Base-by-base conservation (phyloP, 2,888 invertebrate genomes). In the Drosophila acutilabella region DNA sequence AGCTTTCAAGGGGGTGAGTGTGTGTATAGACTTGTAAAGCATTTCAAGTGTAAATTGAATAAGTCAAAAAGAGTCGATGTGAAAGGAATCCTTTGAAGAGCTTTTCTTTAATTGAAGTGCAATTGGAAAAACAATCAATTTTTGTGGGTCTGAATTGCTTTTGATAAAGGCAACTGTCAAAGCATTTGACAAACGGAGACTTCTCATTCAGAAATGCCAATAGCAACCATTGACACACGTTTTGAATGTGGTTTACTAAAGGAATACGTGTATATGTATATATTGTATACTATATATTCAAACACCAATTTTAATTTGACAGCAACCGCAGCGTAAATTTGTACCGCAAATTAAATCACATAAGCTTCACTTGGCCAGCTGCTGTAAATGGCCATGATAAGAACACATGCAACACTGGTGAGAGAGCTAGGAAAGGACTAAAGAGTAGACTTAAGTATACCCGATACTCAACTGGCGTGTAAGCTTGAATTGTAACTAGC, bases 51-150 rank as follows among this genome's bases (percentile, higher is more conserved):
- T 26, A 47, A 16, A 41, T 53, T 53, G 26, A 26, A 4, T 20
- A 13, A 36, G 23, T 44, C 16, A 16, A 38, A 48, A 11, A 26
- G 33, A 47, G n/a, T 30, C 30, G 8, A 30, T 30, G 30, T 30
- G n/a, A 30, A 5, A 18, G 13, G 20, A 18, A 23, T 20, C 11
- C 40, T 52, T 53, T 41, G 42, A 44, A 54, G 52, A 13, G 42
- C 26, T 45, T 45, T 47, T 30, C 54, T 40, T 56, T 47, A 56
- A 56, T 56, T 62, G 47, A 62, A 56, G 54, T 56, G 61, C 61
- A 54, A 62, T 44, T 60, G 44, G 60, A 36, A 42, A 44, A 53
- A 36, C 53, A 60, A 60, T 60, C 33, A 60, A 60, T 60, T 60
- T 33, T 14, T 38, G n/a, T 11, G 23, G 45, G 4, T 57, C 7